These are phyloP conservation scores for Ptiloglossa arizonensis DNA, from an alignment of 1,140 invertebrate species.

Conservation along the genomic window DNA sequence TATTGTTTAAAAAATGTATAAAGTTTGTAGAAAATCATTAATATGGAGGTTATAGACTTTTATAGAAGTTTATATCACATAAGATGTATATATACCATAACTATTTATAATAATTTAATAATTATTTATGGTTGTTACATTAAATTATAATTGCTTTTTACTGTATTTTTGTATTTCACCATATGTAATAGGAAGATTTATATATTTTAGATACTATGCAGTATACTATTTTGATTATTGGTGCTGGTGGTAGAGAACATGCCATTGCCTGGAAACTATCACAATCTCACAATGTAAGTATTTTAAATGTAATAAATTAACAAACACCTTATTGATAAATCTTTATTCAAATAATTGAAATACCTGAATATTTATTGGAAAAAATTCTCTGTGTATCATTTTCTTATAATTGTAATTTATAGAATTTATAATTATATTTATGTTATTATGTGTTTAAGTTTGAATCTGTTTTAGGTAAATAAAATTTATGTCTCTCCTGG, in stretches of 20 bases:
- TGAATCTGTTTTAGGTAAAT: slow-evolving; percentile 49
- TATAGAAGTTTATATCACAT: background rate
- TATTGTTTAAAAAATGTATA: background rate
- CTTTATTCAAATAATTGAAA: background rate
- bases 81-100: background rate
- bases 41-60: slow-evolving; percentile 11
- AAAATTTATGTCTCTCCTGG: slow-evolving; percentile 93
- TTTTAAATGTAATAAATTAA: slow-evolving; percentile 9
- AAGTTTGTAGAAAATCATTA: background rate
- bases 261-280: slow-evolving; percentile 95
- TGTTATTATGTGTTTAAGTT: slow-evolving; percentile 9
- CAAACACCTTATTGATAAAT: background rate
- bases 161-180: too few relatives aligned
- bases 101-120: background rate
- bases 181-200: background rate
- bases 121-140: slow-evolving; percentile 4
- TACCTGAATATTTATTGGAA: background rate
- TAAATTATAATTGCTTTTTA: background rate
- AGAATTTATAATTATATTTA: slow-evolving; percentile 1
- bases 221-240: slow-evolving; percentile 89
- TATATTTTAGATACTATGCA: slow-evolving; percentile 58
- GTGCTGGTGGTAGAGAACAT: slow-evolving; percentile 97
- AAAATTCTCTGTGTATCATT: background rate
- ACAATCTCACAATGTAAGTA: slow-evolving; percentile 86
- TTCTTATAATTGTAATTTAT: background rate